phyloP scores from a whole-genome alignment of 2,113 vertebrate species.

The Cottus gobio region DNA sequence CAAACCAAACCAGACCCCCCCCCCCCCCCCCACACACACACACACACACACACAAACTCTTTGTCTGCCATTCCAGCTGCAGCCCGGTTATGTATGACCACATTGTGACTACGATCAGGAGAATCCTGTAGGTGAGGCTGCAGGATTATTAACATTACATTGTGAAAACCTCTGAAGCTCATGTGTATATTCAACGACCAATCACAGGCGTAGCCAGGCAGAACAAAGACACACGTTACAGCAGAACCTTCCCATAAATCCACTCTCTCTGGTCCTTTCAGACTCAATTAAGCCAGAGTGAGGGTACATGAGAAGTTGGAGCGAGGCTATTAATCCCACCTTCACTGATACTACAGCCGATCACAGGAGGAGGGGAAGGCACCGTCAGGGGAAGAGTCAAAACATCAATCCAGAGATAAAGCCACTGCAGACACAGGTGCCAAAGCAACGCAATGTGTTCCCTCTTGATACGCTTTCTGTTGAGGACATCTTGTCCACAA shows the following conservation, averaged over 20 bases:
- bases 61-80: slow-evolving; percentile 39
- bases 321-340: slow-evolving; percentile 33
- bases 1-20: neutral
- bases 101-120: neutral
- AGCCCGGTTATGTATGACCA: slow-evolving; percentile 17
- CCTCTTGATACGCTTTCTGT: slow-evolving; percentile 10
- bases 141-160: neutral
- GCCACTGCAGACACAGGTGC: slow-evolving; percentile 38
- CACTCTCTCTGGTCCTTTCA: slow-evolving; percentile 16
- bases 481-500: slow-evolving; percentile 27
- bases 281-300: slow-evolving; percentile 12
- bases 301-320: neutral
- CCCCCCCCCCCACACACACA: slow-evolving; percentile 16
- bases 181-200: neutral
- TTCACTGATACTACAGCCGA: slow-evolving; percentile 18
- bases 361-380: slow-evolving; percentile 17
- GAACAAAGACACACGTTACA: slow-evolving; percentile 25
- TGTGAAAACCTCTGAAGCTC: neutral
- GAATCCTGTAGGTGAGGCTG: neutral
- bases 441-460: slow-evolving; percentile 23
- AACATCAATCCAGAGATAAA: slow-evolving; percentile 52
- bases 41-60: slow-evolving; percentile 12
- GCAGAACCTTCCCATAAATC: slow-evolving; percentile 17
- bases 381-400: slow-evolving; percentile 8
- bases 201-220: slow-evolving; percentile 4